Evolutionary conservation across 1,140 invertebrate genomes (phyloP).

Genomic region (Drosophila santomea): DNA sequence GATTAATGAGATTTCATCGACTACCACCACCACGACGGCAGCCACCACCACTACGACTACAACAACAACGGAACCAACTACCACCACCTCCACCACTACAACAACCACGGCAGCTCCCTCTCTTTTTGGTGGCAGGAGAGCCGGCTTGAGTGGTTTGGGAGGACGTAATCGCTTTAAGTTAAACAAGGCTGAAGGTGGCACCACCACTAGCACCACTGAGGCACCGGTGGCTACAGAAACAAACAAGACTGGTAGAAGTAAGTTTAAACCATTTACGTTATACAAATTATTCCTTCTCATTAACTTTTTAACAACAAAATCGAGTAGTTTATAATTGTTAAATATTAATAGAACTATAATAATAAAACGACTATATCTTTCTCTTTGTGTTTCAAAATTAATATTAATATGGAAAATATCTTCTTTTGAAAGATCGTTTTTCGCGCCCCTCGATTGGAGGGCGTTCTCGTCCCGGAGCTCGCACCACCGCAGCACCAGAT

Average conservation of each 20-base stretch:
- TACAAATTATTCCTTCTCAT: neutral
- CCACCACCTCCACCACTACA: slow-evolving; percentile 85
- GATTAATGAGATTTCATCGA: slow-evolving; percentile 73
- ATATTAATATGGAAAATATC: neutral
- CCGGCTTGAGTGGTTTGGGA: slow-evolving; percentile 47
- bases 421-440: slow-evolving; percentile 68
- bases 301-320: too few species aligned
- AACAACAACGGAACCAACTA: slow-evolving; percentile 85
- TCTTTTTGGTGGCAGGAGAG: slow-evolving; percentile 80
- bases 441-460: slow-evolving; percentile 79
- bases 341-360: too few species aligned
- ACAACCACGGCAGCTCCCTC: slow-evolving; percentile 86
- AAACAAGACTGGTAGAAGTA: slow-evolving; percentile 78
- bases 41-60: slow-evolving; percentile 87
- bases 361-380: too few species aligned
- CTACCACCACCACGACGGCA: slow-evolving; percentile 85
- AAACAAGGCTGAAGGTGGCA: slow-evolving; percentile 69
- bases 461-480: slow-evolving; percentile 68
- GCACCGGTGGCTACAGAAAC: slow-evolving; percentile 65
- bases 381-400: too few species aligned
- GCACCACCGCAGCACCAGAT: slow-evolving; percentile 69
- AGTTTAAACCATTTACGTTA: slow-evolving; percentile 17
- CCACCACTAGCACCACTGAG: slow-evolving; percentile 83
- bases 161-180: slow-evolving; percentile 81
- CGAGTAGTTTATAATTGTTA: too few species aligned